Base-by-base conservation (phyloP, 2,797 vertebrate genomes). In the Neosalanx taihuensis region DNA sequence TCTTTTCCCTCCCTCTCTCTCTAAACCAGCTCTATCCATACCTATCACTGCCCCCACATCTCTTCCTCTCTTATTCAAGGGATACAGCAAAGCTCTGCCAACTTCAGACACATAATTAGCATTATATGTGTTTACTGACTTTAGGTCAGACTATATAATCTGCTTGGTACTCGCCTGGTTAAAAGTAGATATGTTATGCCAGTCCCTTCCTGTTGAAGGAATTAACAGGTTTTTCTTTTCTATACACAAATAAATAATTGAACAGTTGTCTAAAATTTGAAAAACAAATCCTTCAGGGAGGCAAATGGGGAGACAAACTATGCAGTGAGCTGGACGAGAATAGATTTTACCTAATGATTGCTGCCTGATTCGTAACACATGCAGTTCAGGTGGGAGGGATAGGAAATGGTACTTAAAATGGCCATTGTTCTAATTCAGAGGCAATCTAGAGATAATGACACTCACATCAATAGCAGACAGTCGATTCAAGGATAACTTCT, bases 381-480 rank as follows among this genome's bases (percentile, higher is more conserved):
- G 89, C 83, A 84, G 84, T 70, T 46, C 69, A 74, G 80, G 83
- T 83, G 75, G 61, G 74, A 89, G 88, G 84, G 86, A 74, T 72
- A 88, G 87, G 90, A 92, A 89, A 85, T 84, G 76, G 83, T 82
- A 81, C 87, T 90, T 87, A 83, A 89, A 91, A 88, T 87, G 84
- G 87, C 85, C 87, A 91, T 91, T 91, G 89, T 89, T 92, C 89
- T 89, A 90, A 91, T 91, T 94, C 93, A 93, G 90, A 92, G 88
- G 84, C 91, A 92, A 93, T 94, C 92, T 90, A 89, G 91, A 94
- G 93, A 89, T 85, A 92, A 93, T 90, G 88, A 84, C 90, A 92
- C 82, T 78, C 74, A 85, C 93, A 92, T 95, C 94, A 93, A 95
- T 94, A 94, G 92, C 87, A 88, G 79, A 81, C 79, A 89, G 90